These are phyloP conservation scores for Nycticorax nycticorax DNA, from an alignment of 2,113 vertebrate genomes.

Conservation along the genomic window DNA sequence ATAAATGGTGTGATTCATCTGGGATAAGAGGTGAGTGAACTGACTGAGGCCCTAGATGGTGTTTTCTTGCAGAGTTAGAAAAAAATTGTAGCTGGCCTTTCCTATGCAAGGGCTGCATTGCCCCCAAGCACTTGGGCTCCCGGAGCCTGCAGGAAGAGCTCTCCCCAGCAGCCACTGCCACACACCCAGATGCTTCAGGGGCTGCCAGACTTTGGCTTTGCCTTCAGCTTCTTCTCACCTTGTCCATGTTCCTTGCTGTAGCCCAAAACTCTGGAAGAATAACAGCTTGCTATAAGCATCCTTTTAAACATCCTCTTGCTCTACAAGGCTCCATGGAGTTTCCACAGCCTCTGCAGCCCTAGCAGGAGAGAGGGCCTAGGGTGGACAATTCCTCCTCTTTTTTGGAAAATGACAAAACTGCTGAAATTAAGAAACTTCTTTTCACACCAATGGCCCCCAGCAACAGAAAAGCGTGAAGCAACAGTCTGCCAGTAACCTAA, in stretches of 20 bases:
- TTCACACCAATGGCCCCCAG: neutral
- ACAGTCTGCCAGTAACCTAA: neutral
- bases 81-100: neutral
- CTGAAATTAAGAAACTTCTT: neutral
- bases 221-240: neutral
- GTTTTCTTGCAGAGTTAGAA: neutral
- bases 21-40: neutral
- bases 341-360: neutral
- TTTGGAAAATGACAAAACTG: neutral
- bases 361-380: neutral
- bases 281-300: neutral
- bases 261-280: neutral
- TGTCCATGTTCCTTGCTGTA: too few relatives aligned
- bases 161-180: neutral
- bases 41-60: neutral
- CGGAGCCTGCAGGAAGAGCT: neutral
- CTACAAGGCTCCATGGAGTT: neutral
- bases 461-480: neutral
- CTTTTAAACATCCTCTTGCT: neutral
- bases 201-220: neutral
- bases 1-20: neutral
- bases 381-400: neutral
- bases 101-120: neutral
- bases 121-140: neutral
- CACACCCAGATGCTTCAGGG: accelerated